Conservation (phyloP, 2,113 vertebrate species). For the Pholis gunnellus region DNA sequence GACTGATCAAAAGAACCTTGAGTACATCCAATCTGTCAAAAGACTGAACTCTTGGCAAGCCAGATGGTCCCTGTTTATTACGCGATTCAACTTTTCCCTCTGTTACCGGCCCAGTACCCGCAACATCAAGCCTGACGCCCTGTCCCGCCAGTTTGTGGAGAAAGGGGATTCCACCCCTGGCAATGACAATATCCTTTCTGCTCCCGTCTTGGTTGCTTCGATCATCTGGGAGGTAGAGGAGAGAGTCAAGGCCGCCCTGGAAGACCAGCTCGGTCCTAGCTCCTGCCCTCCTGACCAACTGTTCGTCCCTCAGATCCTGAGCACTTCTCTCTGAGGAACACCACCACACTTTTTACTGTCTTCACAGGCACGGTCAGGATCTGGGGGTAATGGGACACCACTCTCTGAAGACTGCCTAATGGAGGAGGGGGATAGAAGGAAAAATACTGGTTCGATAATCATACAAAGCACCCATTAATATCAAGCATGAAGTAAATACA, state of each 20-base stretch:
- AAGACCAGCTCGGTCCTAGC: background rate
- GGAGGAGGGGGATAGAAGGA: background rate
- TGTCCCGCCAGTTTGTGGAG: no score
- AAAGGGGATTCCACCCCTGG: no score
- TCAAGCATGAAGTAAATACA: background rate
- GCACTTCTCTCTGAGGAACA: constrained; percentile 86
- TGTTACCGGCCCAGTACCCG: no score
- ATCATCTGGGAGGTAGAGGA: no score
- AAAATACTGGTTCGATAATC: background rate
- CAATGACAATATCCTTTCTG: no score
- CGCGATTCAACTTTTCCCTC: no score
- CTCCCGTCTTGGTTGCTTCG: no score
- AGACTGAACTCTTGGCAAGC: no score
- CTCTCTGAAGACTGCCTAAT: constrained; percentile 85
- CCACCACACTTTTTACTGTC: constrained; percentile 72
- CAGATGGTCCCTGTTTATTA: no score
- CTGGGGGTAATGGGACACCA: constrained; percentile 83
- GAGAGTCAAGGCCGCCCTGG: background rate
- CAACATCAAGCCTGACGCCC: no score
- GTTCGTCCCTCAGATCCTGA: background rate
- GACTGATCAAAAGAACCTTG: no score
- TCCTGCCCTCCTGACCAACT: background rate
- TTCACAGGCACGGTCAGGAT: constrained; percentile 83
- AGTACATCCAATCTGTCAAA: no score
- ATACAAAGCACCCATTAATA: background rate